A percentile compares a stretch with the other conserved stretches of the same genome.
phyloP scores from a whole-genome alignment of 2,888 invertebrate genomes.

The Agonopterix arenella region DNA sequence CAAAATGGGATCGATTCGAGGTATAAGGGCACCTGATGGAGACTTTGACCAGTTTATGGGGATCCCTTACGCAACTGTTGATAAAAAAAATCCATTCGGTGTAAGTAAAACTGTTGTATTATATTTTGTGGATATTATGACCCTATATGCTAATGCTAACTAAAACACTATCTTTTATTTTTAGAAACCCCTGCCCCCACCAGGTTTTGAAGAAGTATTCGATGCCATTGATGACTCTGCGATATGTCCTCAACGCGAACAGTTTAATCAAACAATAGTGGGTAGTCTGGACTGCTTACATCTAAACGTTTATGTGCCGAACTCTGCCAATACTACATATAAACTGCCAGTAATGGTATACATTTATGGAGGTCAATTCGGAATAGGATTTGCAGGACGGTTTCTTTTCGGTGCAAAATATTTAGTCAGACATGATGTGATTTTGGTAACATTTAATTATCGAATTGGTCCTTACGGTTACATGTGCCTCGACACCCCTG shows the following conservation, averaged over 20 bases:
- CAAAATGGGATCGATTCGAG: too few relatives aligned
- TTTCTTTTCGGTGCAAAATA: constrained; percentile 28
- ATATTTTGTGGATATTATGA: too few relatives aligned
- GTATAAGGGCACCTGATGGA: too few relatives aligned
- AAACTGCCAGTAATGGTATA: constrained; percentile 40
- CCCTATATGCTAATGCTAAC: too few relatives aligned
- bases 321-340: constrained; percentile 24
- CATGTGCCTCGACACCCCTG: constrained; percentile 39
- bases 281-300: constrained; percentile 39
- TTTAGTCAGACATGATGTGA: too few relatives aligned
- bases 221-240: constrained; percentile 37
- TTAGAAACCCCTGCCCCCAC: constrained; percentile 13
- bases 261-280: constrained; percentile 14
- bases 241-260: constrained; percentile 40
- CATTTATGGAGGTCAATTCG: constrained; percentile 41
- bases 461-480: constrained; percentile 48
- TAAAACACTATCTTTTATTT: neutral
- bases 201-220: constrained; percentile 28
- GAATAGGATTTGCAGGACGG: constrained; percentile 22
- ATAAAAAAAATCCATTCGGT: too few relatives aligned
- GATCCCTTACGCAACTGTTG: too few relatives aligned
- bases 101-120: too few relatives aligned
- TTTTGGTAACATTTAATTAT: constrained; percentile 41
- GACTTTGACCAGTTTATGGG: too few relatives aligned
- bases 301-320: too few relatives aligned